A percentile compares a stretch with the other conserved stretches of the same genome.
phyloP scores from a whole-genome alignment of 2,888 invertebrate genomes.

The Rhaphigaster nebulosa region DNA sequence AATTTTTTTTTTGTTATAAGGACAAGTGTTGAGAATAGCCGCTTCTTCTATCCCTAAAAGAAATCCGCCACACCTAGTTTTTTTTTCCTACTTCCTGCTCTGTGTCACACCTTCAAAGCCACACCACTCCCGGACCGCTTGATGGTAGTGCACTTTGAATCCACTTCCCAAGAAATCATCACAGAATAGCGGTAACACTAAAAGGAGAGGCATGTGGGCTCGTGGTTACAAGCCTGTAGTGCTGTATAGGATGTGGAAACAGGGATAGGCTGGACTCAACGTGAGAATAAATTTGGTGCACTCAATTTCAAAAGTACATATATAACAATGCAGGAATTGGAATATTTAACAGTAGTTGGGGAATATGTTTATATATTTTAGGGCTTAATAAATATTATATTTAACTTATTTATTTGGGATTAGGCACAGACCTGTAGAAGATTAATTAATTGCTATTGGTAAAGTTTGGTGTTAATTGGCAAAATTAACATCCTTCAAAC shows the following conservation, averaged over 20 bases:
- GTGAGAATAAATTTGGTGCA: background rate
- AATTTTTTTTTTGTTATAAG: too few relatives aligned
- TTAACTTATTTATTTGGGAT: too few relatives aligned
- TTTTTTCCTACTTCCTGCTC: background rate
- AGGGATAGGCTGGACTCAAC: background rate
- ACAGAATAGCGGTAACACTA: background rate
- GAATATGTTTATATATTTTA: too few relatives aligned
- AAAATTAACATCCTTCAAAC: too few relatives aligned
- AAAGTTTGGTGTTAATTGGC: too few relatives aligned
- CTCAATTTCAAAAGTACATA: background rate
- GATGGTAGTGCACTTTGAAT: conserved; percentile 4
- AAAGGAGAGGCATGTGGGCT: background rate
- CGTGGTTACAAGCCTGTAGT: background rate
- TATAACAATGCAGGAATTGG: background rate
- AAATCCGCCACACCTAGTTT: background rate
- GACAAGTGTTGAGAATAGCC: background rate
- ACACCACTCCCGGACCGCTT: background rate
- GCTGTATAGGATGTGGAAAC: background rate
- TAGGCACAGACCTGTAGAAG: too few relatives aligned
- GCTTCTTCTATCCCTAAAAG: background rate
- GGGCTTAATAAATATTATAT: too few relatives aligned
- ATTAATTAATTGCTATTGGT: too few relatives aligned
- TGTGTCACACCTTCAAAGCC: background rate
- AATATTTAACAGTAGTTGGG: background rate
- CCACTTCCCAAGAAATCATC: background rate